These are phyloP conservation scores for Columba guinea DNA, from an alignment of 2,797 vertebrate genomes.

Conservation along the genomic window DNA sequence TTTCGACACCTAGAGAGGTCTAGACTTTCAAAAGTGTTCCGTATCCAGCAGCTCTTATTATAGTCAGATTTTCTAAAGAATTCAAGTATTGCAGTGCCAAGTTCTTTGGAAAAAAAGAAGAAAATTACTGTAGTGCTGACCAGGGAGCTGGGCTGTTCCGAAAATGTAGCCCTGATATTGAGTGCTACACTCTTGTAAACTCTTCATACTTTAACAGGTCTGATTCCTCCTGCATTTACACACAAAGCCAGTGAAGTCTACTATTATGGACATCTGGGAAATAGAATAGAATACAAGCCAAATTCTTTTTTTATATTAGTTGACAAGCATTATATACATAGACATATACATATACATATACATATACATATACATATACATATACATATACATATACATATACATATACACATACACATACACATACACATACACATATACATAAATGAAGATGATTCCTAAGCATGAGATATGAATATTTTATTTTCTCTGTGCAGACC, in stretches of 20 bases:
- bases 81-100: background rate
- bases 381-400: background rate
- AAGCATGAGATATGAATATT: background rate
- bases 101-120: background rate
- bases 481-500: background rate
- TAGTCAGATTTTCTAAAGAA: slow-evolving; percentile 22
- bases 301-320: slow-evolving; percentile 5
- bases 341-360: background rate
- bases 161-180: background rate
- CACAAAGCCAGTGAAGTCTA: background rate
- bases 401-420: background rate
- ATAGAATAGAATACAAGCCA: background rate
- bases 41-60: background rate
- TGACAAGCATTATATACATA: background rate
- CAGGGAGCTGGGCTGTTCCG: background rate
- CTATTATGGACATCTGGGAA: background rate
- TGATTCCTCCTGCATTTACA: background rate
- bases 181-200: background rate
- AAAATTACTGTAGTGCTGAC: background rate
- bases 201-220: background rate
- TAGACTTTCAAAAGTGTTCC: background rate
- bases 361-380: background rate
- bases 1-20: background rate
- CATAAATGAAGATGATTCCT: background rate
- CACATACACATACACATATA: background rate